A percentile compares a stretch with the other conserved stretches of the same genome.
Conservation (phyloP, 2,888 invertebrate species). For the Cremastobaeus sp. region DNA sequence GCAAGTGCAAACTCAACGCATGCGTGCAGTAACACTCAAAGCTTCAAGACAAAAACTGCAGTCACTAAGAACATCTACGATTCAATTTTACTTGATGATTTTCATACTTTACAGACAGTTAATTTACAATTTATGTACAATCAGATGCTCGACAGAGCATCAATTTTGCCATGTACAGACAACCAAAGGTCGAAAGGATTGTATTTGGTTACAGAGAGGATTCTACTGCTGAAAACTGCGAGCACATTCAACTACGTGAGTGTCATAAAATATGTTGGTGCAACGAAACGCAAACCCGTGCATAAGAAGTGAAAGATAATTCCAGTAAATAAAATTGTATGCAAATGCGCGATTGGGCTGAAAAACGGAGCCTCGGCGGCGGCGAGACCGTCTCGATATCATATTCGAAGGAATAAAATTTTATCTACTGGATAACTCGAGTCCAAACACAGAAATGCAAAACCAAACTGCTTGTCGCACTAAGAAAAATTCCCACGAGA, state of each 20-base stretch:
- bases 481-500: too few species aligned
- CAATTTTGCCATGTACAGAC: too few species aligned
- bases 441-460: constrained; percentile 28
- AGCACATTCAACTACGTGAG: constrained; percentile 23
- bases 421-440: constrained; percentile 38
- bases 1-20: constrained; percentile 6
- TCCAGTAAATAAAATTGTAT: constrained; percentile 34
- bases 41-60: constrained; percentile 27
- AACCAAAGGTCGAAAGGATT: too few species aligned
- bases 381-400: not conserved
- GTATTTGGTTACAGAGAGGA: too few species aligned
- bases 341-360: not conserved
- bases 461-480: not conserved
- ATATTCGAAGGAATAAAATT: constrained; percentile 25
- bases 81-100: too few species aligned
- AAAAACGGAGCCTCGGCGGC: not conserved
- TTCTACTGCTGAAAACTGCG: too few species aligned
- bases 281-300: constrained; percentile 55
- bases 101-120: too few species aligned
- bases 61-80: not conserved
- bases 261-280: constrained; percentile 23
- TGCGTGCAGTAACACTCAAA: constrained; percentile 29
- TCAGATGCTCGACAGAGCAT: too few species aligned
- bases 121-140: too few species aligned
- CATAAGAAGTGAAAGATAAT: constrained; percentile 32